These are phyloP conservation scores for Ectemnius continuus DNA, from an alignment of 2,888 invertebrate species.

Conservation along the genomic window DNA sequence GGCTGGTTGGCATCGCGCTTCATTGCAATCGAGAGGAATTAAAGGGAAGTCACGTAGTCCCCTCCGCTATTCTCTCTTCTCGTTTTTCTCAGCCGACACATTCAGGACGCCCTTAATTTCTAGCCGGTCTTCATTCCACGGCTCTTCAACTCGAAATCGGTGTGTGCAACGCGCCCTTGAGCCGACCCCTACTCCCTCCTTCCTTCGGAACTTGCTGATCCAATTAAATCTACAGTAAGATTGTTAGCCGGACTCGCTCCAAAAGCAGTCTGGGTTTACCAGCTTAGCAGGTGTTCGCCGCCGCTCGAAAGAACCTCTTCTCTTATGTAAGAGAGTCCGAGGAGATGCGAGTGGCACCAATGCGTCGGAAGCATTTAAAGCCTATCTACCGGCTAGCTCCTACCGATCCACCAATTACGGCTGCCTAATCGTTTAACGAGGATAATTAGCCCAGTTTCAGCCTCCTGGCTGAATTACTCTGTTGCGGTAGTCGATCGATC, in stretches of 20 bases:
- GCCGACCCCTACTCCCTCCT: neutral
- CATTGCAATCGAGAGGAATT: neutral
- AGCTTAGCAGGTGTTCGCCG: neutral
- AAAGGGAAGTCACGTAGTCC: constrained; percentile 1
- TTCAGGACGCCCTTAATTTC: neutral
- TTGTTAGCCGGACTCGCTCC: too few species aligned
- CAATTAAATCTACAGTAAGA: neutral
- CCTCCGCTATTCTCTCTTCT: neutral
- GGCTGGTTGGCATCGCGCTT: neutral
- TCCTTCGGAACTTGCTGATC: neutral
- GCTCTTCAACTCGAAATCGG: neutral
- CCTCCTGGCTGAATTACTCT: constrained; percentile 21
- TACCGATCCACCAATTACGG: constrained; percentile 20
- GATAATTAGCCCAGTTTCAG: constrained; percentile 42
- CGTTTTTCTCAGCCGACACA: neutral
- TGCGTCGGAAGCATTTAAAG: constrained; percentile 53
- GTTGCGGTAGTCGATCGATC: neutral
- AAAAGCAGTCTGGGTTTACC: too few species aligned
- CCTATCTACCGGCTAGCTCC: constrained; percentile 24
- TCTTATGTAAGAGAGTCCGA: neutral
- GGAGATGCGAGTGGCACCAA: constrained; percentile 43
- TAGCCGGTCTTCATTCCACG: neutral
- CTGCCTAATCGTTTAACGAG: constrained; percentile 40
- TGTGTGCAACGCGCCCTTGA: neutral
- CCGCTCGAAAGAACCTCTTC: neutral